Percentiles rank a stretch among this genome's conserved stretches.
phyloP scores from a whole-genome alignment of 2,888 invertebrate genomes.

The Timema podura region DNA sequence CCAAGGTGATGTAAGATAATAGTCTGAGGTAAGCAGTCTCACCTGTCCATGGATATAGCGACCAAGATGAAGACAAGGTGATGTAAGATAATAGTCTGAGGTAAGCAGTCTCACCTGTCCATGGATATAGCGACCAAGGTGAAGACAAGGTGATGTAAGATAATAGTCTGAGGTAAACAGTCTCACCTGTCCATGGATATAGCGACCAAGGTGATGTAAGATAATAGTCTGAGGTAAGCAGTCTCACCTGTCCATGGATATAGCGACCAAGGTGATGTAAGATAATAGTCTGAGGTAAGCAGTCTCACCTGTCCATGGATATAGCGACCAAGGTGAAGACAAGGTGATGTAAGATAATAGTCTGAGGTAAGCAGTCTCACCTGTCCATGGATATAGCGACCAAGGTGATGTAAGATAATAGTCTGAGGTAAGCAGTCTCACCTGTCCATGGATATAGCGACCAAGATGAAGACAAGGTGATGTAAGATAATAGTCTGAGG shows the following conservation, averaged over 20 bases:
- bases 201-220: conserved; percentile 54
- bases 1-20: conserved; percentile 54
- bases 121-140: conserved; percentile 57
- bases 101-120: conserved; percentile 49
- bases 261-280: conserved; percentile 54
- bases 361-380: conserved; percentile 44
- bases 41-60: conserved; percentile 58
- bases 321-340: conserved; percentile 58
- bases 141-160: conserved; percentile 54
- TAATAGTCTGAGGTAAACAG: too few species aligned
- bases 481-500: too few species aligned
- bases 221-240: too few species aligned
- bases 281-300: too few species aligned
- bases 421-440: conserved; percentile 40
- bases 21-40: conserved; percentile 33
- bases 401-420: conserved; percentile 54
- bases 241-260: conserved; percentile 55
- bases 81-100: conserved; percentile 54
- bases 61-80: conserved; percentile 56
- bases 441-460: conserved; percentile 58
- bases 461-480: conserved; percentile 56
- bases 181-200: conserved; percentile 56
- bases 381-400: conserved; percentile 57
- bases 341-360: conserved; percentile 53
- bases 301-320: conserved; percentile 53